Evolutionary conservation across 2,888 invertebrate species (phyloP).

Genomic region (Rhingia campestris): DNA sequence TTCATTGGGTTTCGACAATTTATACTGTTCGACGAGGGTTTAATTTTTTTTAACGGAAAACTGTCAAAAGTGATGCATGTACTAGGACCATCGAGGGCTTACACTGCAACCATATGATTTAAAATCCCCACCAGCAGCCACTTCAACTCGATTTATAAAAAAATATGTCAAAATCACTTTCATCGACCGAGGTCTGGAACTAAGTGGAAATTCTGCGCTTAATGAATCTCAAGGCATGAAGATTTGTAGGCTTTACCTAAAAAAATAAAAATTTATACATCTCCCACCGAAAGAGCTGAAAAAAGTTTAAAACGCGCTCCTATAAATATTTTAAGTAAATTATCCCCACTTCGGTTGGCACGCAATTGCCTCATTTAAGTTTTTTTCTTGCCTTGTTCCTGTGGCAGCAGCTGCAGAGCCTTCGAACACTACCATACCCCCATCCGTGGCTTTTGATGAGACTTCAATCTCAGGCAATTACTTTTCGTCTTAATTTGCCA

Average conservation of each 20-base stretch:
- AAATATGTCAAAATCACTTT: conserved; percentile 38
- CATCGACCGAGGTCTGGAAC: conserved; percentile 55
- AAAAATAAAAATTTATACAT: neutral
- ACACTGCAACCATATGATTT: conserved; percentile 3
- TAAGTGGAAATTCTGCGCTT: conserved; percentile 52
- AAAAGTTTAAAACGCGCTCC: conserved; percentile 45
- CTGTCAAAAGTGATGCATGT: conserved; percentile 43
- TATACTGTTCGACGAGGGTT: neutral
- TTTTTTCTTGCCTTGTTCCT: conserved; percentile 20
- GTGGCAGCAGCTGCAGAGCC: neutral
- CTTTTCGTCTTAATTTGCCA: conserved; percentile 73
- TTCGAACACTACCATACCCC: neutral
- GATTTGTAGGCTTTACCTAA: conserved; percentile 15
- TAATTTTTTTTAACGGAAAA: neutral
- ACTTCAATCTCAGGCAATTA: conserved; percentile 74
- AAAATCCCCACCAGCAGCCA: neutral
- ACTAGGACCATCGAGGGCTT: conserved; percentile 3
- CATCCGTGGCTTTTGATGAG: conserved; percentile 67
- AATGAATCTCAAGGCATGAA: conserved; percentile 28
- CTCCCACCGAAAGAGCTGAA: conserved; percentile 9
- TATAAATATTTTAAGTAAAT: conserved; percentile 70
- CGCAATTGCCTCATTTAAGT: conserved; percentile 70
- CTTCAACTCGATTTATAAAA: conserved; percentile 31
- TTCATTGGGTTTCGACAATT: conserved; percentile 47
- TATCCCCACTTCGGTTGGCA: conserved; percentile 71